Percentiles rank a stretch among this genome's conserved stretches.
phyloP scores from a whole-genome alignment of 1,140 invertebrate genomes.

The Drosophila dunni region DNA sequence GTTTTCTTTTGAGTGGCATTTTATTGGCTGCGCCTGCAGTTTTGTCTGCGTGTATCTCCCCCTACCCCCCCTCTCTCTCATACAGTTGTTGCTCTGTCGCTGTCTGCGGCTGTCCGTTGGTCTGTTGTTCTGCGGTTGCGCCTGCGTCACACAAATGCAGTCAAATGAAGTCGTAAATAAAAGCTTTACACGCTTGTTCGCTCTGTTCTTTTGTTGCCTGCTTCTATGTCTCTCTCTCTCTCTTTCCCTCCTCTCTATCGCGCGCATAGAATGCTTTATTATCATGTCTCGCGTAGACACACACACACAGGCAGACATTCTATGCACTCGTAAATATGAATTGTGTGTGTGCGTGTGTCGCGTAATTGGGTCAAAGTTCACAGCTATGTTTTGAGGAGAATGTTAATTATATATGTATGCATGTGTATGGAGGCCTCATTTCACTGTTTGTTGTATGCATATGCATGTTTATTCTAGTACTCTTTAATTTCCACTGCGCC shows the following conservation, averaged over 20 bases:
- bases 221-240: constrained; percentile 12
- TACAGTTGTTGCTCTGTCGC: constrained; percentile 1
- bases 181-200: constrained; percentile 43
- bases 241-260: too few species aligned
- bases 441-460: not conserved
- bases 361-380: constrained; percentile 58
- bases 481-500: constrained; percentile 3
- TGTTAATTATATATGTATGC: constrained; percentile 33
- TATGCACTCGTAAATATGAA: constrained; percentile 32
- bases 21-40: constrained; percentile 50
- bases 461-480: not conserved
- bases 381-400: constrained; percentile 42
- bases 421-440: constrained; percentile 24
- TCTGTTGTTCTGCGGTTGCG: constrained; percentile 20
- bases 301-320: not conserved
- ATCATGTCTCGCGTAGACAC: constrained; percentile 26
- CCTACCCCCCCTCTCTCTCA: not conserved
- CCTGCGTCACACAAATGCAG: constrained; percentile 34
- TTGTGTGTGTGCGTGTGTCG: constrained; percentile 24
- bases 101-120: constrained; percentile 30
- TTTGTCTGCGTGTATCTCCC: constrained; percentile 7
- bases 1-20: constrained; percentile 50
- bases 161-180: constrained; percentile 58
- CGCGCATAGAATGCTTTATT: constrained; percentile 38
- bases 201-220: constrained; percentile 17